Conservation (phyloP, 23 tunicate species). For the Phallusia fumigata region DNA sequence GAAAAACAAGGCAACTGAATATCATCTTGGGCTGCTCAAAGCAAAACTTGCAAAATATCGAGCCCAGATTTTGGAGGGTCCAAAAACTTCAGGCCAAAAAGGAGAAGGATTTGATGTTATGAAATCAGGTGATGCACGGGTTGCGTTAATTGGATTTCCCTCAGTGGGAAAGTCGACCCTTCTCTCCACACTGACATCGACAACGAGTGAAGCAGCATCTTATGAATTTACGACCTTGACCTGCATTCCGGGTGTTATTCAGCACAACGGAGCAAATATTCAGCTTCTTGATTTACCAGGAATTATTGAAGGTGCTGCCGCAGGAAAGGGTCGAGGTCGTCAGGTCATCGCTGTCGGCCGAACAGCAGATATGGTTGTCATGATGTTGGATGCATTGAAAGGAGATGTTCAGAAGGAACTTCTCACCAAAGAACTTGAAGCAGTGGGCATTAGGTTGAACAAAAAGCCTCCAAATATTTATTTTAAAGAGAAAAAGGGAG, state of each 20-base stretch:
- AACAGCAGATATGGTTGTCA: constrained; percentile 95
- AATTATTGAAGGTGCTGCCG: constrained; percentile 98
- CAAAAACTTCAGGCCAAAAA: constrained; percentile 78
- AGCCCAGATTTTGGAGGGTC: constrained; percentile 88
- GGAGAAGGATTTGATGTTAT: constrained; percentile 99
- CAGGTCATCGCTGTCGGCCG: constrained; percentile 97
- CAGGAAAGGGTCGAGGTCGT: constrained; percentile 95
- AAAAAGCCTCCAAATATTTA: constrained; percentile 89
- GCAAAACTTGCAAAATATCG: constrained; percentile 96
- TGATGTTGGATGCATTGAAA: constrained; percentile 96
- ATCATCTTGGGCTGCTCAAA: constrained; percentile 93
- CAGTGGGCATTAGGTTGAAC: constrained; percentile 96
- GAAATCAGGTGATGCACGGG: constrained; percentile 99
- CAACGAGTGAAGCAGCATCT: constrained; percentile 79
- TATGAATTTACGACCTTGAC: constrained; percentile 99
- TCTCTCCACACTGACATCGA: constrained; percentile 85
- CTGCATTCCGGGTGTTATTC: constrained; percentile 97
- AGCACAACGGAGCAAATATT: constrained; percentile 96
- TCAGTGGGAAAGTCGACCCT: constrained; percentile 97
- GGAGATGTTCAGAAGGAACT: constrained; percentile 88
- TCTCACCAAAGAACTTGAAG: constrained; percentile 88
- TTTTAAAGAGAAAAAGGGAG: constrained; percentile 95
- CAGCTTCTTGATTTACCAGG: constrained; percentile 99
- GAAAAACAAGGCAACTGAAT: constrained; percentile 98
- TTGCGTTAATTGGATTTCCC: constrained; percentile 97